Base-by-base conservation (phyloP, 2,797 vertebrate genomes). In the Tiaroga cobitis region DNA sequence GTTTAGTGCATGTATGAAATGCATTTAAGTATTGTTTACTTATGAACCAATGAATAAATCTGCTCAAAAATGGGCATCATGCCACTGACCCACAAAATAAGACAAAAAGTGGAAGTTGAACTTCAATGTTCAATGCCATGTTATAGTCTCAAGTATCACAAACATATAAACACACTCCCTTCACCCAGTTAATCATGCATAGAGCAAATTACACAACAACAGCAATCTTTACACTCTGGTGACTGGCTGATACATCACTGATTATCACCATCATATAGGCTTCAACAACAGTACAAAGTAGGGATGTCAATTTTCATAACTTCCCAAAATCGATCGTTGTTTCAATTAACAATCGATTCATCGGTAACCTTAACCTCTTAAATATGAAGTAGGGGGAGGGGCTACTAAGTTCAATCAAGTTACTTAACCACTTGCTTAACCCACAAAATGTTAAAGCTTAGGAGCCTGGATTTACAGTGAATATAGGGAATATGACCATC, bases 141-240 rank as follows among this genome's bases (percentile, higher is more conserved):
- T 3, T 34, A 18, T 49, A 61, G 54, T 78, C n/a, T 74, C 8
- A 51, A 74, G 26, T 21, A 9, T 76, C 49, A n/a, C 1, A 3
- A 37, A 29, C 21, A 34, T 43, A 41, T 41, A 73, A 61, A 46
- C 80, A 72, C n/a, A 51, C 51, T 18, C 21, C 4, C 21, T 37
- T 41, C 21, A 37, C 29, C 70, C 46, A 56, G n/a, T 67, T 80
- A 51, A 15, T 80, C 65, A 34, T 61, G 46, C 21, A 78, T 81
- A 73, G 54, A 34, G 78, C 11, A 51, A 81, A 81, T 85, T 82
- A 73, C 70, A 72, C 72, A 81, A 77, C 34, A 29, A 63, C 63
- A 72, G 29, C 49, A 74, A 87, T 75, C 80, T 74, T 87, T 68
- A 68, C 26, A 72, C 43, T 72, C n/a, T 41, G 54, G 54, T 79